These are phyloP conservation scores for Phalera bucephala DNA, from an alignment of 2,888 invertebrate genomes.

Conservation along the genomic window DNA sequence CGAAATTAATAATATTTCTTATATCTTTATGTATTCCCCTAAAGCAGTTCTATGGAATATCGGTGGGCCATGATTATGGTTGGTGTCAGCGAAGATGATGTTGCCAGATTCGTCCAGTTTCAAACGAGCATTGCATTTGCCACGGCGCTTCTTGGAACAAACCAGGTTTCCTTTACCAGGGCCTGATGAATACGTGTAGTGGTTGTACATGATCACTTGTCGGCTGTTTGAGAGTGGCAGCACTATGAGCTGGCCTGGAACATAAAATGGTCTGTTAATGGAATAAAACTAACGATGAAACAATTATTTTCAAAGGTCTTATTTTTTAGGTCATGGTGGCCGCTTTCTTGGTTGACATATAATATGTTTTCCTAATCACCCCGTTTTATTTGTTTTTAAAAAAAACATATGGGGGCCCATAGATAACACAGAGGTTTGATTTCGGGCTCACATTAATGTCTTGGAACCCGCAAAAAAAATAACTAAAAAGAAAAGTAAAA, in stretches of 20 bases:
- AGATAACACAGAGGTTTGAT: too few relatives aligned
- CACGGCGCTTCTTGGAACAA: slow-evolving; percentile 20
- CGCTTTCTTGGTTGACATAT: too few relatives aligned
- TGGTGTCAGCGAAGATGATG: slow-evolving; percentile 7
- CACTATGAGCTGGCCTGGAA: slow-evolving; percentile 1
- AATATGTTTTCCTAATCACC: too few relatives aligned
- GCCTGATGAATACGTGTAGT: slow-evolving; percentile 13
- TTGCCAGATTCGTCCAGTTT: slow-evolving; percentile 11
- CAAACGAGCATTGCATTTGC: slow-evolving; percentile 18
- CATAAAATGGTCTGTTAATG: background rate
- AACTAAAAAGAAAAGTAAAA: too few relatives aligned
- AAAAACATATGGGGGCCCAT: too few relatives aligned
- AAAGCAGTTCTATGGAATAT: slow-evolving; percentile 6
- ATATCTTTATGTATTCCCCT: background rate
- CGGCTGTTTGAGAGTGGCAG: slow-evolving; percentile 6
- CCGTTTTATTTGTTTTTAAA: too few relatives aligned
- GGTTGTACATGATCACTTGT: slow-evolving; percentile 14
- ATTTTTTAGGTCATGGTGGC: too few relatives aligned
- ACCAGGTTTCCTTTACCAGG: slow-evolving; percentile 10
- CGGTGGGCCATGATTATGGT: slow-evolving; percentile 25
- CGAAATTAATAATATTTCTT: too few relatives aligned
- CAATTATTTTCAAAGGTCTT: too few relatives aligned
- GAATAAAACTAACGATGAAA: too few relatives aligned
- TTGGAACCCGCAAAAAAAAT: too few relatives aligned
- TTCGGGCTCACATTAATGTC: too few relatives aligned